Evolutionary conservation across 2,888 invertebrate species (phyloP).

Genomic region (Heterodera filipjevi): DNA sequence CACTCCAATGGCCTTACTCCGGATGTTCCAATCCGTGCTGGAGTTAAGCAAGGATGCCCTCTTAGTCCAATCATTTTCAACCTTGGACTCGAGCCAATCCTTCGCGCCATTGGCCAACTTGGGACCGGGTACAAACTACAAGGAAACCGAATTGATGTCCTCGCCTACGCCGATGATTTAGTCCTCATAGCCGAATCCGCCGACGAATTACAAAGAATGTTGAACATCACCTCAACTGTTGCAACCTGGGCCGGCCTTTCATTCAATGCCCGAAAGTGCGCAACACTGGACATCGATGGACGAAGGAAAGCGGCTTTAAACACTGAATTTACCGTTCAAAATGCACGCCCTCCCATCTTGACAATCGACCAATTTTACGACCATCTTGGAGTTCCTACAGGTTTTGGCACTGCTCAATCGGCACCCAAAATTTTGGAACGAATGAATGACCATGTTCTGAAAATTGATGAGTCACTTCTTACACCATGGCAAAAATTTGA

Average conservation of each 20-base stretch:
- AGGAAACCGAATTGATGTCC: background rate
- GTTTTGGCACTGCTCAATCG: background rate
- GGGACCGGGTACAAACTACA: background rate
- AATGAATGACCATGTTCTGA: slow-evolving; percentile 5
- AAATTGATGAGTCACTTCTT: slow-evolving; percentile 22
- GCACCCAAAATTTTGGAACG: background rate
- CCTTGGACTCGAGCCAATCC: slow-evolving; percentile 58
- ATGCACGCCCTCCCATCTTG: background rate
- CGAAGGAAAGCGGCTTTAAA: background rate
- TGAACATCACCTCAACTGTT: background rate
- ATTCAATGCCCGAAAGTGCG: slow-evolving; percentile 43
- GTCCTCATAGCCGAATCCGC: slow-evolving; percentile 14
- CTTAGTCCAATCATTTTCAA: slow-evolving; percentile 64
- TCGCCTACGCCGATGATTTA: slow-evolving; percentile 42
- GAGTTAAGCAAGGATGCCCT: slow-evolving; percentile 65
- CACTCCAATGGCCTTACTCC: slow-evolving; percentile 32
- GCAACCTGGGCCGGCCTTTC: slow-evolving; percentile 32
- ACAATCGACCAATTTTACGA: background rate
- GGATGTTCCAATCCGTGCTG: slow-evolving; percentile 44
- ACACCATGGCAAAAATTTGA: slow-evolving; percentile 40
- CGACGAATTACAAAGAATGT: slow-evolving; percentile 8
- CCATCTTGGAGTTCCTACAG: slow-evolving; percentile 35
- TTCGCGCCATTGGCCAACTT: slow-evolving; percentile 8
- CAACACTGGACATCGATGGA: slow-evolving; percentile 25
- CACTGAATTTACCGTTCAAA: slow-evolving; percentile 12